phyloP scores from a whole-genome alignment of 2,113 vertebrate species.

The Poeciliopsis retropinna region DNA sequence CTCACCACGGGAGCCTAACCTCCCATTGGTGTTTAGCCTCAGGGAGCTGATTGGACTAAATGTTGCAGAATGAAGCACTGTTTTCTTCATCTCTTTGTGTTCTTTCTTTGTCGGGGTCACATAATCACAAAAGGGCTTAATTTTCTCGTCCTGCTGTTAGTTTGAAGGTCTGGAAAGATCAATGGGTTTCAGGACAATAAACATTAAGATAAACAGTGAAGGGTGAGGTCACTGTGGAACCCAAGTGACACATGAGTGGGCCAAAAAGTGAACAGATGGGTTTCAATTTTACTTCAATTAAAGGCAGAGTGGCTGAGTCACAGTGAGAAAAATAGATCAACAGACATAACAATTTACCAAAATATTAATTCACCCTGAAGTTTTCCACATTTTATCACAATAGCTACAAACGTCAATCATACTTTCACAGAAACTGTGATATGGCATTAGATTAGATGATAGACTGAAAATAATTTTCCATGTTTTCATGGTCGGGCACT shows the following conservation, averaged over 20 bases:
- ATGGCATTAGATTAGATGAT: no score
- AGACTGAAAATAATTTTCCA: no score
- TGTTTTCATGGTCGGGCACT: no score
- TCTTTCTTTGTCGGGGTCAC: constrained; percentile 33
- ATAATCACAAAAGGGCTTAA: constrained; percentile 44
- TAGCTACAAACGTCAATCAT: background rate
- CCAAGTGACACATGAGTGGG: background rate
- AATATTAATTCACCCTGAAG: background rate
- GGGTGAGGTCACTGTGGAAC: constrained; percentile 27
- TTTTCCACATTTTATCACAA: background rate
- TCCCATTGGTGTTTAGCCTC: constrained; percentile 61
- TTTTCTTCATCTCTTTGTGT: constrained; percentile 45
- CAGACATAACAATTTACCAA: background rate
- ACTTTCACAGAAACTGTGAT: no score
- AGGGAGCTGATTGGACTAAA: constrained; percentile 77
- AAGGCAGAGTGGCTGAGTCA: constrained; percentile 1
- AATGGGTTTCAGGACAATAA: constrained; percentile 52
- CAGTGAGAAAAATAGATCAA: constrained; percentile 5
- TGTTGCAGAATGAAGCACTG: constrained; percentile 65
- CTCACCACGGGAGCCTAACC: constrained; percentile 55
- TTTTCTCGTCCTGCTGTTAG: constrained; percentile 35
- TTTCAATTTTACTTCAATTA: constrained; percentile 34
- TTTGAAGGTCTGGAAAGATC: constrained; percentile 40
- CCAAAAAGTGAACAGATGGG: constrained; percentile 10
- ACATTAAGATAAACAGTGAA: constrained; percentile 40